These are phyloP conservation scores for Lycia hirtaria DNA, from an alignment of 2,888 invertebrate species.

Conservation along the genomic window DNA sequence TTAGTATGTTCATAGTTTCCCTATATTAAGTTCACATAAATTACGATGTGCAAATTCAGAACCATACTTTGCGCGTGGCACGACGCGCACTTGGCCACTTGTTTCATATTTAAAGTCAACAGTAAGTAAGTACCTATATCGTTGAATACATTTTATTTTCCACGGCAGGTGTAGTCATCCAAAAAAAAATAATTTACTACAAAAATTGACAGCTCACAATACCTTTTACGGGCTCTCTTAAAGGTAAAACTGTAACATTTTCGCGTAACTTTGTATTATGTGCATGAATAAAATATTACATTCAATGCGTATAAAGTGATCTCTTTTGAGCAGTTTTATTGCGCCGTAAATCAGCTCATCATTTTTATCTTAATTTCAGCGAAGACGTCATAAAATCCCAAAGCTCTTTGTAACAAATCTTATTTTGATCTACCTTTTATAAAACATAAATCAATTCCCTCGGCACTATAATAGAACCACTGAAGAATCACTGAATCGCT, in stretches of 20 bases:
- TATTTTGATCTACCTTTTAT: conserved; percentile 13
- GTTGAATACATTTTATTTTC: background rate
- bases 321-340: conserved; percentile 17
- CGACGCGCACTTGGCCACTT: too few relatives aligned
- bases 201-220: conserved; percentile 8
- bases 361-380: conserved; percentile 15
- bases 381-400: conserved; percentile 4
- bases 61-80: too few relatives aligned
- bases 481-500: conserved; percentile 59
- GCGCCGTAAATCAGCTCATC: conserved; percentile 16
- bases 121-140: too few relatives aligned
- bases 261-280: conserved; percentile 19
- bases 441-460: conserved; percentile 20
- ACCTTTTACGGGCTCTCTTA: conserved; percentile 3
- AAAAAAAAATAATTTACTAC: conserved; percentile 1
- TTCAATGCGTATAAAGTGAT: conserved; percentile 7
- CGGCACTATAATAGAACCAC: conserved; percentile 43
- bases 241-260: conserved; percentile 20
- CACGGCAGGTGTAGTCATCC: background rate
- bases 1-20: too few relatives aligned
- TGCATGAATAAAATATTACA: conserved; percentile 23
- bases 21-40: too few relatives aligned
- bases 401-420: conserved; percentile 15
- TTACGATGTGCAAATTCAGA: too few relatives aligned
- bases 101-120: too few relatives aligned